Base-by-base conservation (phyloP, 2,888 invertebrate species). In the Gymnocheta viridis region DNA sequence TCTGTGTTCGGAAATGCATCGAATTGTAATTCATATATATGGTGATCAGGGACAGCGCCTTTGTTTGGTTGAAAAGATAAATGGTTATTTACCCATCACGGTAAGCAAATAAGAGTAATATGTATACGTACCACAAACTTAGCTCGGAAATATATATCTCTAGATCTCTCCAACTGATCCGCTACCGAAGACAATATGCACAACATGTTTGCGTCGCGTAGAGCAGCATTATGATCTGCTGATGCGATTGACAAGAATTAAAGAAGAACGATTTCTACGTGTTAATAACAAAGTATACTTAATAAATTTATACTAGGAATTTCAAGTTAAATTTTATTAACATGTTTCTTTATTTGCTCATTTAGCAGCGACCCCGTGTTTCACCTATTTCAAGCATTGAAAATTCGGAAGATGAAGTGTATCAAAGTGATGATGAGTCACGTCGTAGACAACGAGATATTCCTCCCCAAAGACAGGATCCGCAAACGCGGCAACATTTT, bases 1-100 rank as follows among this genome's bases (percentile, higher is more conserved):
- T 89, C 93, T 97, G 83, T 97, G 97, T 91, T 96, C 96, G 38
- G 96, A 96, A 93, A 96, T 96, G 95, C 96, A 96, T 92, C 94
- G 95, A 90, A 95, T 89, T 67, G 96, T 96, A 74, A 94, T 96
- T 87, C 96, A 96, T 91, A 95, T 96, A 87, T 96, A 96, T 90
- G 96, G 96, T 49, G 95, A 95, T 88, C 95, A 95, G 92, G 96
- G 96, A 67, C 94, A 94, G 90, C 94, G 95, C 88, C 93, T 96
- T 90, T 94, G 94, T 89, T 93, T 97, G 86, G 94, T 96, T 38
- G 95, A 96, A 88, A 96, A 96, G 94, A 96, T 97, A 88, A 95
- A 95, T 92, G 95, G 94, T 89, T 95, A 96, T 91, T 93, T 97
- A 82, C 96, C 96, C 82, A 96, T 96, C 88, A 95, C 95, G 89